phyloP scores from a whole-genome alignment of 2,797 vertebrate genomes.

The Falco berigora region DNA sequence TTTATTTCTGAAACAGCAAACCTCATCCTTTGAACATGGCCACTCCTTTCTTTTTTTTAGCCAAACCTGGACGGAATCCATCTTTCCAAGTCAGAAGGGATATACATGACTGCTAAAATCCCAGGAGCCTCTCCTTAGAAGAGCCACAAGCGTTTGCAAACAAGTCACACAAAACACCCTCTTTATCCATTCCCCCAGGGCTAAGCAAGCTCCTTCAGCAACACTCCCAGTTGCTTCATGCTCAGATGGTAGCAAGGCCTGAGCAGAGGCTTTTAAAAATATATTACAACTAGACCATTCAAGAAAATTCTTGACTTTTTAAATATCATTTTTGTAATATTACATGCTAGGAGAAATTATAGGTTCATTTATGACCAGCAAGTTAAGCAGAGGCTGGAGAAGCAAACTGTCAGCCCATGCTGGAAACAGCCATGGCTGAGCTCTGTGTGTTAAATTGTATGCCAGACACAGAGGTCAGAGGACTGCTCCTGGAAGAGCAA shows the following conservation, averaged over 20 bases:
- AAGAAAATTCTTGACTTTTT: background rate
- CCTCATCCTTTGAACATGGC: background rate
- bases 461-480: background rate
- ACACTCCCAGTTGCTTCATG: background rate
- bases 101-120: slow-evolving; percentile 17
- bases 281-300: background rate
- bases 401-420: background rate
- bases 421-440: background rate
- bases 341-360: background rate
- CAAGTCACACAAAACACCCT: slow-evolving; percentile 4
- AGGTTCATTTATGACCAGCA: background rate
- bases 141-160: slow-evolving; percentile 36
- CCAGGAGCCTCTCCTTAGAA: background rate
- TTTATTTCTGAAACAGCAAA: background rate
- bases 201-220: background rate
- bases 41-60: background rate
- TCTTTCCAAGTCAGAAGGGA: background rate
- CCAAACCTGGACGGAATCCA: background rate
- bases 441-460: background rate
- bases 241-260: background rate
- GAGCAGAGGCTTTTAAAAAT: background rate
- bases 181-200: background rate
- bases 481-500: background rate
- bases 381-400: background rate
- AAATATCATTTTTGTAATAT: background rate